These are phyloP conservation scores for Bursaphelenchus mucronatus DNA, from an alignment of 1,140 invertebrate genomes.

Conservation along the genomic window DNA sequence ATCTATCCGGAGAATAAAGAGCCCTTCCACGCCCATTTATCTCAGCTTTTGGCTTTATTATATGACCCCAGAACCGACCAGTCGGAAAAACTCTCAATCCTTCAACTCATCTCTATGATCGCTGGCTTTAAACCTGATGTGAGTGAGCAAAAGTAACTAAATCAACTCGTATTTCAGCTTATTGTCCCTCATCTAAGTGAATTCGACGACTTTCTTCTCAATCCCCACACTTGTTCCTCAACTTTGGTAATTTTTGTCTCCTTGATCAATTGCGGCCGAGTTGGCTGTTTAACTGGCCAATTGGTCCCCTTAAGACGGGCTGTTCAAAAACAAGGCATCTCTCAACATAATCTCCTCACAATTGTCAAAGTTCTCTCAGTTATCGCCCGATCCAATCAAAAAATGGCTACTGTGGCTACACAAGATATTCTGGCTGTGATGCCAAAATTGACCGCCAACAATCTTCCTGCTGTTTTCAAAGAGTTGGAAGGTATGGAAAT, in stretches of 20 bases:
- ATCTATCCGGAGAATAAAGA: slow-evolving; percentile 80
- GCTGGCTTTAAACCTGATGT: slow-evolving; percentile 74
- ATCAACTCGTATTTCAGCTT: slow-evolving; percentile 62
- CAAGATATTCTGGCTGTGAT: slow-evolving; percentile 34
- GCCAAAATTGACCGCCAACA: slow-evolving; percentile 23
- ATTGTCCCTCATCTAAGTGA: slow-evolving; percentile 74
- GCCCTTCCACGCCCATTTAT: slow-evolving; percentile 76
- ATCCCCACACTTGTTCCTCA: slow-evolving; percentile 65
- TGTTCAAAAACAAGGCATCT: slow-evolving; percentile 13
- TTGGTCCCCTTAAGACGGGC: slow-evolving; percentile 25
- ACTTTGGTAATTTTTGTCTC: slow-evolving; percentile 75
- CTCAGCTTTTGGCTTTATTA: slow-evolving; percentile 74
- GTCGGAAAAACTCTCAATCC: slow-evolving; percentile 75
- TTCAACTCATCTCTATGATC: slow-evolving; percentile 75
- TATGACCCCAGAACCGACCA: slow-evolving; percentile 67
- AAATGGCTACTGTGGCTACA: slow-evolving; percentile 37
- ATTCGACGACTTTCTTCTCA: slow-evolving; percentile 71
- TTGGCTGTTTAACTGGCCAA: slow-evolving; percentile 14
- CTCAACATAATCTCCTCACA: slow-evolving; percentile 36
- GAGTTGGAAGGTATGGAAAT: slow-evolving; percentile 44
- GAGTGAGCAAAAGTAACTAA: slow-evolving; percentile 46
- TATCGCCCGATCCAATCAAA: slow-evolving; percentile 35
- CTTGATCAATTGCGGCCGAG: slow-evolving; percentile 66
- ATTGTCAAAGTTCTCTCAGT: slow-evolving; percentile 42
- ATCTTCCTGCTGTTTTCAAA: slow-evolving; percentile 38